Evolutionary conservation across 2,113 vertebrate genomes (phyloP), one percentile per base, ranked within the genome.

Genomic region (Amphiprion ocellaris): DNA sequence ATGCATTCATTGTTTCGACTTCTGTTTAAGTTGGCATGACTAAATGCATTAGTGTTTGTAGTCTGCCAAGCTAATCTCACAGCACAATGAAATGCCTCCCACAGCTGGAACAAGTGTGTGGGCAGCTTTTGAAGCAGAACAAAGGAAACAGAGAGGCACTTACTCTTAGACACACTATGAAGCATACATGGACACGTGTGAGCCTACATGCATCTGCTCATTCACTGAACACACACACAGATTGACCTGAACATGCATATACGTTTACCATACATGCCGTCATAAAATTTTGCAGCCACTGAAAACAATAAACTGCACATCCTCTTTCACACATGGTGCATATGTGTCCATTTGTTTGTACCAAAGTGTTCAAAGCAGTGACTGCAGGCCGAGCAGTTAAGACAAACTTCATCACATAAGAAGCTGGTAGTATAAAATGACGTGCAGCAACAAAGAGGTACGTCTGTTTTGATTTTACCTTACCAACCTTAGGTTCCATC

Each of bases 111-210:
- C 1, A 53, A 64, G 62, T 59, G 69, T 77, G 91, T 92, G 91
- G 90, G 90, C 81, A 77, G 80, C 77, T 79, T 84, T 83, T 84
- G 72, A 86, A 81, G 84, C 33, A 12, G 68, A 90, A 87, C 89
- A 88, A 87, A 89, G 77, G 61, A 83, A 87, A 74, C 11, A 30
- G 71, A 89, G 86, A 88, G 58, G 61, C 47, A 69, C 78, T 72
- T 53, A 60, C 26, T 71, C 37, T 74, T 52, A 69, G 60, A 66
- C 70, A 37, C 50, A 61, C 72, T 56, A 61, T 47, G 67, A 50
- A 63, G 30, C 63, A 54, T 65, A 63, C 39, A 58, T 66, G 54
- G 47, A 71, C 50, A 65, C 8, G 5, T 28, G 58, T 23, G 26
- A 56, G 69, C 68, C 30, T 15, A 4, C 16, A 37, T 56, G 62